Base-by-base conservation (phyloP, 2,888 invertebrate species). In the Acleris holmiana region DNA sequence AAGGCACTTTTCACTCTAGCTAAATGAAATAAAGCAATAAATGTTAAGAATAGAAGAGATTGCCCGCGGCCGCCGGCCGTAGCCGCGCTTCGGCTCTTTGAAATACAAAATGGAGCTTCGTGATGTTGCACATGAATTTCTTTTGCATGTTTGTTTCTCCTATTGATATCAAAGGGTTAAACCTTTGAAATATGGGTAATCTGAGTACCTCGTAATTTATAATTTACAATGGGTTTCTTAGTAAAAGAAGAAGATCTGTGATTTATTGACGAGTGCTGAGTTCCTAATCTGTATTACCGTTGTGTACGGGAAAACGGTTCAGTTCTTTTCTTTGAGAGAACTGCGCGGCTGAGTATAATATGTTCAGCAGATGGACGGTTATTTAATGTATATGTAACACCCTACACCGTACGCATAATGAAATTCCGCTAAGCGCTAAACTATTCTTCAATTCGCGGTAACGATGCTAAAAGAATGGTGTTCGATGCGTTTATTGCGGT, bases 21-120 rank as follows among this genome's bases (percentile, higher is more conserved):
- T 53, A 77, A 79, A 82, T 82, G 77, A 84, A 85, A 88, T 86
- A 84, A 83, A 86, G 83, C 80, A 83, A 85, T 84, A 83, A 83
- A 81, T 77, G 80, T 79, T 80, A 78, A 79, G 82, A 80, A 80
- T 79, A 74, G 76, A 80, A 78, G 78, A 76, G 77, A 75, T 69
- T 69, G 72, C 77, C 76, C 76, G 66, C 69, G 77, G 80, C 78
- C 72, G 67, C 74, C 69, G 76, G 75, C 75, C 71, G 69, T 68
- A 74, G 75, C 70, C 69, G 70, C 70, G 71, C 72, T 29, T 65
- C 65, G 60, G 54, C 59, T 41, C 58, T 65, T 46, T 55, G 65
- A 55, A 46, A 49, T 48, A 64, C 65, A 55, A 65, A 65, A 49
- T 49, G 54, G 49, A 55, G 59, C 60, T 60, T 59, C 55, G 44